phyloP scores from a whole-genome alignment of 2,113 vertebrate genomes.

The Hylia prasina region DNA sequence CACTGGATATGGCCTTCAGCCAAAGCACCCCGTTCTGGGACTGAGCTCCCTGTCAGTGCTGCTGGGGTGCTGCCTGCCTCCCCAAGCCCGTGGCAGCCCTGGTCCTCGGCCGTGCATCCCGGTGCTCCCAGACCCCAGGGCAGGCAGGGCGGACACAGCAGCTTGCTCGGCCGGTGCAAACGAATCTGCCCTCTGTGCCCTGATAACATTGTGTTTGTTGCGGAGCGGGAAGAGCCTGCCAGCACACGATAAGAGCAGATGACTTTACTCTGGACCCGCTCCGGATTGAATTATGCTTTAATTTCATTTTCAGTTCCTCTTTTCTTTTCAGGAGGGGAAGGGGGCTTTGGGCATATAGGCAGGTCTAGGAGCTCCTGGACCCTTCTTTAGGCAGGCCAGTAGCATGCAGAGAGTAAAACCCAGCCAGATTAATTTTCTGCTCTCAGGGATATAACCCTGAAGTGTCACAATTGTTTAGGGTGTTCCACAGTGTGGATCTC shows the following conservation, averaged over 20 bases:
- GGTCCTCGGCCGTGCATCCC: accelerated
- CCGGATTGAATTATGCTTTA: constrained; percentile 63
- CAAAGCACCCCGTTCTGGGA: neutral
- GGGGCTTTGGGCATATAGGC: neutral
- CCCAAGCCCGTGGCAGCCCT: accelerated
- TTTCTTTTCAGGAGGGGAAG: constrained; percentile 21
- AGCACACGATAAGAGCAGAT: constrained; percentile 63
- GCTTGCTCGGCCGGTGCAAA: constrained; percentile 27
- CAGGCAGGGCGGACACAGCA: constrained; percentile 49
- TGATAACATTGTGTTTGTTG: constrained; percentile 70
- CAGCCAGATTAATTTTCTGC: neutral
- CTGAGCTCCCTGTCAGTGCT: neutral
- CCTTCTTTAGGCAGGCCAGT: neutral
- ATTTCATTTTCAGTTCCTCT: constrained; percentile 59
- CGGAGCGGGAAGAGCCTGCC: constrained; percentile 61
- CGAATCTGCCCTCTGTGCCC: constrained; percentile 59
- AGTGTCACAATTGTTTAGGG: neutral
- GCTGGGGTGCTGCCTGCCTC: neutral
- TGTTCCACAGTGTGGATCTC: neutral
- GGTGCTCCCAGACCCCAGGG: neutral
- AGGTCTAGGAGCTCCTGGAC: neutral
- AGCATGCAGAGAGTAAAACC: neutral
- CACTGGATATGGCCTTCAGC: neutral
- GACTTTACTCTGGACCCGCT: constrained; percentile 54
- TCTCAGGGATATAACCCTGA: neutral